Conservation (phyloP, 2,888 invertebrate genomes). For the Tillus elongatus region DNA sequence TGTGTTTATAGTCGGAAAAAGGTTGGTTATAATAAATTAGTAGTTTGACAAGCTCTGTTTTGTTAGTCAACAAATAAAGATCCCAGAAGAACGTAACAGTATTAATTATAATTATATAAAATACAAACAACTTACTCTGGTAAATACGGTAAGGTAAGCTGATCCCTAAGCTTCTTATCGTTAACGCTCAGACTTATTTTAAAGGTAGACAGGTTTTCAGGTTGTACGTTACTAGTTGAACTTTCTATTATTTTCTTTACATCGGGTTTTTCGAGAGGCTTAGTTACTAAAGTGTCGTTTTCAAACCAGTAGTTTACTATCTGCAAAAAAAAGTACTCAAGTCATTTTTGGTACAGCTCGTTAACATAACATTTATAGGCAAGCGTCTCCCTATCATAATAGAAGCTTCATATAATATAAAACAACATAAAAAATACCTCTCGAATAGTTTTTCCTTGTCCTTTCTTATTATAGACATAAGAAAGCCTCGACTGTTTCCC, state of each 20-base stretch:
- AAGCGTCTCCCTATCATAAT: too few species aligned
- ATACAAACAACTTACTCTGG: constrained; percentile 36
- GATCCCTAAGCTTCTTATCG: constrained; percentile 48
- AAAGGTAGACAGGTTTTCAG: constrained; percentile 51
- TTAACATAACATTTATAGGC: too few species aligned
- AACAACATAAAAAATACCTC: constrained; percentile 30
- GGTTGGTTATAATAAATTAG: too few species aligned
- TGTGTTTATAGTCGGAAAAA: too few species aligned
- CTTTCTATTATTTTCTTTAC: constrained; percentile 31
- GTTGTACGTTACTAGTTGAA: constrained; percentile 28
- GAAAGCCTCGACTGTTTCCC: constrained; percentile 27
- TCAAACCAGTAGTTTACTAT: constrained; percentile 34
- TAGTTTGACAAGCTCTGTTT: too few species aligned
- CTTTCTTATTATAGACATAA: constrained; percentile 43
- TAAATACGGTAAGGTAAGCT: constrained; percentile 52
- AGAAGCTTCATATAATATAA: too few species aligned
- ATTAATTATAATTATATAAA: neutral
- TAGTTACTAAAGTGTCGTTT: constrained; percentile 33
- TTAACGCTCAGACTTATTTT: constrained; percentile 55
- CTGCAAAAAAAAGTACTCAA: constrained; percentile 16
- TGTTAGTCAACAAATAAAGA: too few species aligned
- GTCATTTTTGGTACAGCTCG: neutral
- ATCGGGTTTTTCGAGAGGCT: constrained; percentile 34
- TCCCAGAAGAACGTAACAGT: neutral
- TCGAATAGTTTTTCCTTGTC: constrained; percentile 44